phyloP scores from a whole-genome alignment of 2,113 vertebrate species.

The Brienomyrus longianalis region DNA sequence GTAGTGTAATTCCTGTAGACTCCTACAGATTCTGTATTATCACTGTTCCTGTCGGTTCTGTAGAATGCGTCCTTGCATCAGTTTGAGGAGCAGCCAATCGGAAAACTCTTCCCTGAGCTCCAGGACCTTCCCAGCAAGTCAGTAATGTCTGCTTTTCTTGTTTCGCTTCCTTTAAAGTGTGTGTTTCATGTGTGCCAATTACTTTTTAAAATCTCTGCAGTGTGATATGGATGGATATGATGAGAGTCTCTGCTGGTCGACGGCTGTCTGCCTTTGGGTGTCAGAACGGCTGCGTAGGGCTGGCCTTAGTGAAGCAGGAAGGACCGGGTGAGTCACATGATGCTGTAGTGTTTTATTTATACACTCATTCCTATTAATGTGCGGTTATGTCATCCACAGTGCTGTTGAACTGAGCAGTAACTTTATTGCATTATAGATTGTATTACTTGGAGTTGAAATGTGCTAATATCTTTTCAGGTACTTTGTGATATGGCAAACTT shows the following conservation, averaged over 20 bases:
- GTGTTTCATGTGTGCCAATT: not conserved
- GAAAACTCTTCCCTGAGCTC: slow-evolving; percentile 79
- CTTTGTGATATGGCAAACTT: not conserved
- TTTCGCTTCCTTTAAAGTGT: not conserved
- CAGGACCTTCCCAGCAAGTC: slow-evolving; percentile 78
- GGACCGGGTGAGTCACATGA: slow-evolving; percentile 54
- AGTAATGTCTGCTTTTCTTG: slow-evolving; percentile 27
- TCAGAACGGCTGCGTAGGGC: slow-evolving; percentile 74
- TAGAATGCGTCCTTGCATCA: slow-evolving; percentile 83
- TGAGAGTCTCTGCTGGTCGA: slow-evolving; percentile 50
- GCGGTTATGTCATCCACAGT: no score
- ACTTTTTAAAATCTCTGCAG: slow-evolving; percentile 43
- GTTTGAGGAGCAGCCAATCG: slow-evolving; percentile 84
- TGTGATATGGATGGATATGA: slow-evolving; percentile 73
- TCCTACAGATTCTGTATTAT: not conserved
- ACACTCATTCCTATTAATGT: not conserved
- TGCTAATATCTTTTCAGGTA: not conserved
- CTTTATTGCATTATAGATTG: not conserved
- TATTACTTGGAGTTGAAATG: not conserved
- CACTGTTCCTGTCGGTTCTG: not conserved
- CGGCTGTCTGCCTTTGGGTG: slow-evolving; percentile 75
- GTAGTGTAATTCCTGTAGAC: not conserved
- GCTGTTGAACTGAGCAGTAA: not conserved
- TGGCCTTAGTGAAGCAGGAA: slow-evolving; percentile 72
- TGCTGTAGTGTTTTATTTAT: not conserved